Conservation (phyloP, 2,797 vertebrate species). For the Sebastes itinus region DNA sequence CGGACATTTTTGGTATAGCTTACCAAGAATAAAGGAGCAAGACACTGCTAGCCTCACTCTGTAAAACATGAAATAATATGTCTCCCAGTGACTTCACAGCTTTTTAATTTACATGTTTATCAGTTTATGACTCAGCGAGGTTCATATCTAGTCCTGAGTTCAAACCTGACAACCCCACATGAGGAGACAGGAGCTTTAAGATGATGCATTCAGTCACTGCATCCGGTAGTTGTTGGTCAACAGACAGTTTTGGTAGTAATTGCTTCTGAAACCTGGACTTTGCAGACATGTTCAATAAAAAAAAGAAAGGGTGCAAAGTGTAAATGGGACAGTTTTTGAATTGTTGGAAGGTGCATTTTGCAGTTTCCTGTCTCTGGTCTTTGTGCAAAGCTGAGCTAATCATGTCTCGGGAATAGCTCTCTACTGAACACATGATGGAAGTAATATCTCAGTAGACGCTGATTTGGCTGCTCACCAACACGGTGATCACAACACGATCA, state of each 20-base stretch:
- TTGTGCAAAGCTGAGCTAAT: neutral
- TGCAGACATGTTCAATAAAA: neutral
- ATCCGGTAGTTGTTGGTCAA: neutral
- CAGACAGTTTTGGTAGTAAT: neutral
- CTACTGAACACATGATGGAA: neutral
- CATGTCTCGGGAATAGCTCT: neutral
- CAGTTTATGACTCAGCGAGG: neutral
- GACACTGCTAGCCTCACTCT: neutral
- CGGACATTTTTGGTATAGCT: neutral
- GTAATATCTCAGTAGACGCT: neutral
- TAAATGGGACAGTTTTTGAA: neutral
- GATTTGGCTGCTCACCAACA: neutral
- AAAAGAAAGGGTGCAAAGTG: neutral
- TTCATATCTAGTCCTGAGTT: neutral
- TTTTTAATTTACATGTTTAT: neutral
- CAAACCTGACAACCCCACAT: neutral
- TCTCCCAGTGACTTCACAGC: neutral
- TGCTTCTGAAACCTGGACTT: neutral
- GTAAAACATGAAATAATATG: neutral
- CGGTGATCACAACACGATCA: no score
- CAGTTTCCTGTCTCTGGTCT: neutral
- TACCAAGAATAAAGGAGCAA: neutral
- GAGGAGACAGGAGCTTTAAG: neutral
- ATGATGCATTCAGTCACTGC: neutral
- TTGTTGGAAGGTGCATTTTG: neutral